Base-by-base conservation (phyloP, 2,797 vertebrate species). In the Poeciliopsis infans region DNA sequence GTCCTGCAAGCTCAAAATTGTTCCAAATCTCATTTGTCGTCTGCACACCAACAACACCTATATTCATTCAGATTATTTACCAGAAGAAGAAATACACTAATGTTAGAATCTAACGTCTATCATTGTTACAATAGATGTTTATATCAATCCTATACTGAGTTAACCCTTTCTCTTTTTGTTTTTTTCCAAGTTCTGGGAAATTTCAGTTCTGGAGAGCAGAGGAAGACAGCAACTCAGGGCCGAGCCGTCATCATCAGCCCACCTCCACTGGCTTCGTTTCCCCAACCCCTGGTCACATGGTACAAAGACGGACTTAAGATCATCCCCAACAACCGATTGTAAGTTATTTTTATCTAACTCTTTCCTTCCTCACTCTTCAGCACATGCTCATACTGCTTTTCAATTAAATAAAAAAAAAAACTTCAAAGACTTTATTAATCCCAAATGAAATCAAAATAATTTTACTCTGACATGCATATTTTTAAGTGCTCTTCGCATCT, bases 291-390 rank as follows among this genome's bases (percentile, higher is more conserved):
- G 53, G 97, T 97, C 92, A 99, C 97, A 0, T 99, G 98, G 98
- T 99, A 97, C 86, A 96, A 97, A 91, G 97, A 98, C 0, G 98
- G 98, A 64, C 97, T 97, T 92, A 99, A 99, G 95, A 97, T 99
- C 57, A 96, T 97, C 81, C 97, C 97, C 76, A 96, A 94, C 95
- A 94, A 83, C 94, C 95, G 97, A 96, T 95, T 97, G 98, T 99
- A 96, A 95, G 98, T 89, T 46, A 41, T 66, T 69, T 41, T 20
- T 5, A 7, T 2, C 47, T 59, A 11, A 55, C 5, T 25, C 45
- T 75, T 33, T 20, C 45, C 12, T 43, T n/a, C 75, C 31, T 73
- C 46, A 31, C 4, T n/a, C 43, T 49, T 13, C n/a, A 13, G 6
- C 49, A 47, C 10, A 16, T 33, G 0, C 47, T 64, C 4, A 1